These are phyloP conservation scores for Sebastes minor DNA, from an alignment of 2,797 vertebrate species.

Conservation along the genomic window DNA sequence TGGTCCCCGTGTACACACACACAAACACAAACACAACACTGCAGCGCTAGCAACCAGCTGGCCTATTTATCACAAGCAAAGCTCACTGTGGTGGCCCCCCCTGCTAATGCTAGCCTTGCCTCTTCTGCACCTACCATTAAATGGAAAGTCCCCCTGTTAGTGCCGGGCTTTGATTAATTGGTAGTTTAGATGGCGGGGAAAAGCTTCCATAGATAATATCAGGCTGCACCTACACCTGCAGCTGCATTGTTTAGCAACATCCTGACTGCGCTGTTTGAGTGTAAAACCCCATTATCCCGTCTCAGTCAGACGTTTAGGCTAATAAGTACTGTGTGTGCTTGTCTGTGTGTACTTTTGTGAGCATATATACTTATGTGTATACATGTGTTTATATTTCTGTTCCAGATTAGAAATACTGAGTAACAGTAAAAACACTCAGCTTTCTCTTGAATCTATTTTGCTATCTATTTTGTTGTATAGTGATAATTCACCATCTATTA, in stretches of 20 bases:
- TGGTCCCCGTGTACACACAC: neutral
- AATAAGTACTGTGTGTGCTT: conserved; percentile 35
- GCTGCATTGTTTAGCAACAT: conserved; percentile 58
- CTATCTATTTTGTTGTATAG: neutral
- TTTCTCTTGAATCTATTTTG: neutral
- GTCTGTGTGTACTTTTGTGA: neutral
- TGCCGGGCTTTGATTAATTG: conserved; percentile 71
- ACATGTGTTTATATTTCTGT: neutral
- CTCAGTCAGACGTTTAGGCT: conserved; percentile 29
- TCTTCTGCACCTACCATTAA: conserved; percentile 65
- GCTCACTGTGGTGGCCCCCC: conserved; percentile 48
- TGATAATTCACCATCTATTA: neutral
- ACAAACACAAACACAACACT: conserved; percentile 1
- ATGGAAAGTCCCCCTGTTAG: conserved; percentile 65
- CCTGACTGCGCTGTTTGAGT: conserved; percentile 37
- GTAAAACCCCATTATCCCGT: conserved; percentile 51
- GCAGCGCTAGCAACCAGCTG: conserved; percentile 48
- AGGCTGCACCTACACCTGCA: conserved; percentile 67
- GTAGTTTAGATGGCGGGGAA: conserved; percentile 58
- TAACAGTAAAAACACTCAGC: neutral
- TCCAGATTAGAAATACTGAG: neutral
- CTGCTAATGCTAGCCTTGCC: conserved; percentile 66
- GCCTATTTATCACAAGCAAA: conserved; percentile 70
- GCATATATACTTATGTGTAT: neutral
- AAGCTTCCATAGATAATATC: conserved; percentile 49